Percentiles rank a stretch among this genome's conserved stretches.
phyloP scores from a whole-genome alignment of 2,113 vertebrate genomes.

The Phainopepla nitens region DNA sequence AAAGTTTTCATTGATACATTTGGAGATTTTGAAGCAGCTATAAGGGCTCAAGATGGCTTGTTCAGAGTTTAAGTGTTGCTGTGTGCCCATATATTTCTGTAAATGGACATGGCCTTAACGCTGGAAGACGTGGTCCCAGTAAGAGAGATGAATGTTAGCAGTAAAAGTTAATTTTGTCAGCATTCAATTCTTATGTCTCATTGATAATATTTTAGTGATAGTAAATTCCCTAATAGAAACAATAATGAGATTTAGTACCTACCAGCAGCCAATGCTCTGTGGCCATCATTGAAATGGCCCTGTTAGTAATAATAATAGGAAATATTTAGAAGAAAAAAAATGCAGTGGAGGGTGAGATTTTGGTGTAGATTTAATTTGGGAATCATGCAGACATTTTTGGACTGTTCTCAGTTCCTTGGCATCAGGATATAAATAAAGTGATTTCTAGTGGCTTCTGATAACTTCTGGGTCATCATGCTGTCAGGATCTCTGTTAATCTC shows the following conservation, averaged over 20 bases:
- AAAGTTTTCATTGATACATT: background rate
- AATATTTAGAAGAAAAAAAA: background rate
- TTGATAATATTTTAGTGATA: background rate
- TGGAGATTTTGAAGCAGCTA: background rate
- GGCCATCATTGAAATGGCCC: background rate
- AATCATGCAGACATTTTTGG: background rate
- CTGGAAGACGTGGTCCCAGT: background rate
- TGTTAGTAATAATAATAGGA: background rate
- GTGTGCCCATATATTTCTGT: background rate
- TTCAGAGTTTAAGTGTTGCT: background rate
- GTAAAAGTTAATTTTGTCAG: background rate
- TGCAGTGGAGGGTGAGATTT: background rate
- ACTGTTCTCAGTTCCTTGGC: background rate
- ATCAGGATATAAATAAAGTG: background rate
- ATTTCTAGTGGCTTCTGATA: background rate
- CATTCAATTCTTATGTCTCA: background rate
- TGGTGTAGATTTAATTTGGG: background rate
- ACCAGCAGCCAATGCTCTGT: background rate
- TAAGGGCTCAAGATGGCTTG: background rate
- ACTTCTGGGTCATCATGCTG: background rate
- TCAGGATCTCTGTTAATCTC: background rate
- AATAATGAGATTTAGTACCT: background rate
- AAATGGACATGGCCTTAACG: background rate
- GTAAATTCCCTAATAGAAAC: background rate
- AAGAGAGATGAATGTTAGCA: background rate